These are phyloP conservation scores for Acipenser transmontanus DNA, from an alignment of 2,797 vertebrate genomes.

Conservation along the genomic window DNA sequence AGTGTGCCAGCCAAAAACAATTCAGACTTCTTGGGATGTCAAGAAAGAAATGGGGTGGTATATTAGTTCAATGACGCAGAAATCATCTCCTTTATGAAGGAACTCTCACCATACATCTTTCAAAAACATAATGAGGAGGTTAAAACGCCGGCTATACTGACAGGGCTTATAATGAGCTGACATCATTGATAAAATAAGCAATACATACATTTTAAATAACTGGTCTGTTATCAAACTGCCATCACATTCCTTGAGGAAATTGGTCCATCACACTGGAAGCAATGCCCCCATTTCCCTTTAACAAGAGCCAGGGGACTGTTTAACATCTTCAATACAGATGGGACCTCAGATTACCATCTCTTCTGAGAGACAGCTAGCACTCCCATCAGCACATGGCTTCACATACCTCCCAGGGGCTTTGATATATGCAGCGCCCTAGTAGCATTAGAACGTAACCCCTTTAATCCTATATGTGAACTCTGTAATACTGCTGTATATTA, in stretches of 20 bases:
- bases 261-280: slow-evolving; percentile 20
- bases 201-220: neutral
- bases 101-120: no score
- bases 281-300: slow-evolving; percentile 7
- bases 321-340: slow-evolving; percentile 28
- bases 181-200: neutral
- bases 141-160: neutral
- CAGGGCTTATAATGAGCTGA: neutral
- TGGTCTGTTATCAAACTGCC: neutral
- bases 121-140: neutral
- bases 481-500: no score
- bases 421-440: neutral
- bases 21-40: no score
- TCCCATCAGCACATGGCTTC: neutral
- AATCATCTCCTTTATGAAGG: no score
- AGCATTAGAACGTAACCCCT: neutral
- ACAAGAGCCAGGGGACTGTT: slow-evolving; percentile 18
- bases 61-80: no score
- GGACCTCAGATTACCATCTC: slow-evolving; percentile 14
- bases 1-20: no score
- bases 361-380: neutral
- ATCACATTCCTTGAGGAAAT: neutral
- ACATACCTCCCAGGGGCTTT: slow-evolving; percentile 5
- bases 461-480: no score
- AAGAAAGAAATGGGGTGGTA: no score